Evolutionary conservation across 1,140 invertebrate species (phyloP), one percentile per base, ranked within the genome.

Genomic region (Drosophila rufa): DNA sequence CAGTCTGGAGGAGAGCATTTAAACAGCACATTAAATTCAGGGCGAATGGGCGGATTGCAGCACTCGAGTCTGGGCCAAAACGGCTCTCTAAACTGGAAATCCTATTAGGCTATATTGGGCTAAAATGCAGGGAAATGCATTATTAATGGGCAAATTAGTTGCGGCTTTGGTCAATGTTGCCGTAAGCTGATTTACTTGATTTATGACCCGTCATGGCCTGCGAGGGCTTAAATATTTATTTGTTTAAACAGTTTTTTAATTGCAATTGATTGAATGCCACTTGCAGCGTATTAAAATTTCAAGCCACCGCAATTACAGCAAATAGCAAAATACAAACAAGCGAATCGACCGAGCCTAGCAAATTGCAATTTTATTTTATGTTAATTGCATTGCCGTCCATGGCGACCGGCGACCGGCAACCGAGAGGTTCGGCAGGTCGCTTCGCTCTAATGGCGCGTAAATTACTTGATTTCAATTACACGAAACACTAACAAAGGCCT

Each of bases 361-460:
- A 70, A 70, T 64, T 79, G 70, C 50, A 67, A 82, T 86, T 85
- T 75, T 68, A 80, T 84, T 78, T 67, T 47, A 79, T 78, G 80
- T 84, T 87, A 90, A 87, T 87, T 90, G 84, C 80, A 50, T 50
- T 55, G 42, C 58, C 46, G 43, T 11, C 45, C 47, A 36, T 33
- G 33, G 27, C 22, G 3, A 25, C 22, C 22, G 33, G 27, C 22
- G 22, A 25, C 22, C 22, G 33, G 27, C 17, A 38, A 12, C 22
- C 56, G 46, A 50, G 33, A 42, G 59, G 65, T 76, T 69, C 65
- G 65, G 45, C 77, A 66, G 77, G 80, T 67, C 50, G 78, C 65
- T 84, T 85, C 50, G 78, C 65, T 84, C 84, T 89, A 87, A 87
- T 84, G 82, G 80, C 62, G 80, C 77, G 66, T 89, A 87, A 87